These are phyloP conservation scores for Drosophila lutescens DNA, from an alignment of 2,888 invertebrate species.

Conservation along the genomic window DNA sequence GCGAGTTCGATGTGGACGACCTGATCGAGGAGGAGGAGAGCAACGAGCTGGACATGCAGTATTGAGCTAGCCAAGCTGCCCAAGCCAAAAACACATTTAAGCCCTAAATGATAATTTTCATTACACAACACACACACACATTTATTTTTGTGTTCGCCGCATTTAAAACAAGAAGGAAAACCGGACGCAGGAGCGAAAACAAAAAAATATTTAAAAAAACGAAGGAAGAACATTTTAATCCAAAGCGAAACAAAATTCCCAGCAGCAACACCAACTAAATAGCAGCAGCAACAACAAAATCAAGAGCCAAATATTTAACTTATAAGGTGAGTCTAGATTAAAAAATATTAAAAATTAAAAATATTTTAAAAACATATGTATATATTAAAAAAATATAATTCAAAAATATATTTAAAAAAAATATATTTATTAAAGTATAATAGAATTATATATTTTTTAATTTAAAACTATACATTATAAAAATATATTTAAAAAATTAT, in stretches of 20 bases:
- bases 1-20: constrained; percentile 77
- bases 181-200: constrained; percentile 8
- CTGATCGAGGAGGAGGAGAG: constrained; percentile 76
- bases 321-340: constrained; percentile 67
- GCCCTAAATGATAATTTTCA: neutral
- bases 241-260: constrained; percentile 14
- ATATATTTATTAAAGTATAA: no score
- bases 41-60: constrained; percentile 39
- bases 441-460: no score
- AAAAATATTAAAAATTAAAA: no score
- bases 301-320: constrained; percentile 79
- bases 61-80: constrained; percentile 41
- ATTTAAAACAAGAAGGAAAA: constrained; percentile 31
- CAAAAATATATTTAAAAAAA: no score
- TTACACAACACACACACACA: neutral
- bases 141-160: constrained; percentile 20
- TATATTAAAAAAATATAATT: no score
- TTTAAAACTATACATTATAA: no score
- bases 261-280: constrained; percentile 54
- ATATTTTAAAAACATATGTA: no score
- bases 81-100: constrained; percentile 61
- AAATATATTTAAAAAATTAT: no score
- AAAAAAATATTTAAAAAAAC: constrained; percentile 6
- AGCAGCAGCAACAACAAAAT: constrained; percentile 55
- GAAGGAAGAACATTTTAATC: neutral